Evolutionary conservation across 2,888 invertebrate genomes (phyloP).

Genomic region (Mythimna ferrago): DNA sequence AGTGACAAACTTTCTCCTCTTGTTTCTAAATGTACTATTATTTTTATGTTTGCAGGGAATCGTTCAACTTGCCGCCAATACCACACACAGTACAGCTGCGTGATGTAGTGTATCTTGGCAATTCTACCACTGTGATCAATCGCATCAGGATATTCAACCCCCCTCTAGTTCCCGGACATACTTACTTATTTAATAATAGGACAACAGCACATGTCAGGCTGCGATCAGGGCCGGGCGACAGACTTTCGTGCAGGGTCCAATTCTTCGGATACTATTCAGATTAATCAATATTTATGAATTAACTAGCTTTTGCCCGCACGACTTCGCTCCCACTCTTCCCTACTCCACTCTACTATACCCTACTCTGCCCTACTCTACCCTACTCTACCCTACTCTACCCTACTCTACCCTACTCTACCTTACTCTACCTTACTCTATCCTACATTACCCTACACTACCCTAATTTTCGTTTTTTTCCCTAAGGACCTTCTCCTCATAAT

Average conservation of each 20-base stretch:
- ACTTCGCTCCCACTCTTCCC: too few relatives aligned
- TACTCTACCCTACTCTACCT: too few relatives aligned
- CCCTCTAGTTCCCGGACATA: background rate
- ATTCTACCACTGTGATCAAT: background rate
- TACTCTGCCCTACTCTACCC: too few relatives aligned
- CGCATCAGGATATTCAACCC: background rate
- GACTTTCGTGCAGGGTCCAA: background rate
- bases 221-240: background rate
- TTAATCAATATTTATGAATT: background rate
- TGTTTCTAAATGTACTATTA: too few relatives aligned
- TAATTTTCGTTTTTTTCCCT: too few relatives aligned
- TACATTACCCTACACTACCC: too few relatives aligned
- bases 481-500: too few relatives aligned
- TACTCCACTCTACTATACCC: too few relatives aligned
- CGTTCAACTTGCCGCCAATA: background rate
- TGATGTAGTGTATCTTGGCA: background rate
- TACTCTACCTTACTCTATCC: too few relatives aligned
- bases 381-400: too few relatives aligned
- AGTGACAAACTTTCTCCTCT: too few relatives aligned
- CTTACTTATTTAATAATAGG: background rate
- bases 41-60: background rate
- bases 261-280: background rate
- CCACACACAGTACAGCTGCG: background rate
- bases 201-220: background rate
- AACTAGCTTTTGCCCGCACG: too few relatives aligned